phyloP scores from a whole-genome alignment of 2,888 invertebrate genomes.

The Escarpia spicata region DNA sequence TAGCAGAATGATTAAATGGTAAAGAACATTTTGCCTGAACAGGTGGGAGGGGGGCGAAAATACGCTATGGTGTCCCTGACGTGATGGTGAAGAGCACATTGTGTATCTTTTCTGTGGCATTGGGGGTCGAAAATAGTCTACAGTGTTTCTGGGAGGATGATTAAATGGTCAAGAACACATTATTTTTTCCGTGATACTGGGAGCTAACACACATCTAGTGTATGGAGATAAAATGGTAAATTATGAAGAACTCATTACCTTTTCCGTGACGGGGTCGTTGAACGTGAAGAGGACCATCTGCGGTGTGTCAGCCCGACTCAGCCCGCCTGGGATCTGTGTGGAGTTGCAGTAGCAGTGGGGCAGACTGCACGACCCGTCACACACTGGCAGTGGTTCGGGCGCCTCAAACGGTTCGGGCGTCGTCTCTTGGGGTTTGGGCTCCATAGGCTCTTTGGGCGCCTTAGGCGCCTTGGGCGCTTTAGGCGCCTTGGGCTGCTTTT shows the following conservation, averaged over 20 bases:
- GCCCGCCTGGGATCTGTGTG: constrained; percentile 26
- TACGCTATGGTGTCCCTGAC: too few relatives aligned
- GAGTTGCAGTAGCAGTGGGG: constrained; percentile 24
- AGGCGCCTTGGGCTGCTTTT: neutral
- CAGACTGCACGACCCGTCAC: constrained; percentile 13
- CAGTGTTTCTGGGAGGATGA: neutral
- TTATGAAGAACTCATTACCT: neutral
- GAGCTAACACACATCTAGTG: neutral
- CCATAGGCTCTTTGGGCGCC: neutral
- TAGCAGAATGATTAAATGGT: too few relatives aligned
- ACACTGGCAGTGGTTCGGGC: neutral
- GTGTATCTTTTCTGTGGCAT: neutral
- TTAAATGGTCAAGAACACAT: neutral
- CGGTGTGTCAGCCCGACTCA: constrained; percentile 27
- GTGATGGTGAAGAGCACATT: too few relatives aligned
- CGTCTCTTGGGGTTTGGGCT: neutral
- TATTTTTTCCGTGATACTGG: constrained; percentile 20
- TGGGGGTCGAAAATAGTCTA: neutral
- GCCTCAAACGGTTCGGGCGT: neutral
- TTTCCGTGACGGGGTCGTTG: constrained; percentile 30
- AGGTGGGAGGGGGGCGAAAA: too few relatives aligned
- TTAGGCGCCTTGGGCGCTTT: neutral
- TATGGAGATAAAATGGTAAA: neutral
- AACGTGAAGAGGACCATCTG: constrained; percentile 31
- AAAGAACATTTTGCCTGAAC: too few relatives aligned